Conservation (phyloP, 64 coral and sea anemone species). For the Actinia tenebrosa region DNA sequence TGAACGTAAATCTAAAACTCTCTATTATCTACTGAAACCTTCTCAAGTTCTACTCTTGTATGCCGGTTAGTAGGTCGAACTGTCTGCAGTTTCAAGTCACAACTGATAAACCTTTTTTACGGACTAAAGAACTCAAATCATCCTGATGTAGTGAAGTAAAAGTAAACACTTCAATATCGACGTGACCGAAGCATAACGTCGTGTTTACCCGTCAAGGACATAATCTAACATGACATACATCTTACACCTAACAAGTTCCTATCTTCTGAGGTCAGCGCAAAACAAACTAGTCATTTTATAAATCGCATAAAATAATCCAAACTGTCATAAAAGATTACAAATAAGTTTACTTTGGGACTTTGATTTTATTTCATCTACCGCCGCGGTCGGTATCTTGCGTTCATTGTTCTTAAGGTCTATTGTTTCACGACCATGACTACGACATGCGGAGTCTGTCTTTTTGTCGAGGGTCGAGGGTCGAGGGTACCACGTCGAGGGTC, state of each 20-base stretch:
- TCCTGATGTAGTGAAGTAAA: background rate
- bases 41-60: no score
- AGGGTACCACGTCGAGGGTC: no score
- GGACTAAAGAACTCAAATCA: no score
- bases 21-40: no score
- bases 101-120: no score
- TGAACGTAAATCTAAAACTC: no score
- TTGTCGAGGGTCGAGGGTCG: no score
- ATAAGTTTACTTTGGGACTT: background rate
- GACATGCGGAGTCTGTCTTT: no score
- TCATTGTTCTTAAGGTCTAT: background rate
- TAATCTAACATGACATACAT: background rate
- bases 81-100: no score
- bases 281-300: background rate
- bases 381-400: background rate
- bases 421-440: background rate
- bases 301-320: background rate
- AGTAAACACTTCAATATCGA: background rate
- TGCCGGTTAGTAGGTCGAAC: no score
- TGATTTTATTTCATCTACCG: background rate
- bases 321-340: background rate
- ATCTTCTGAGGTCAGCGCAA: conserved; percentile 14
- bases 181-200: background rate
- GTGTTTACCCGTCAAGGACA: background rate
- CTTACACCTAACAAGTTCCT: background rate